Conservation (phyloP, 2,797 vertebrate species). For the Coluber constrictor region DNA sequence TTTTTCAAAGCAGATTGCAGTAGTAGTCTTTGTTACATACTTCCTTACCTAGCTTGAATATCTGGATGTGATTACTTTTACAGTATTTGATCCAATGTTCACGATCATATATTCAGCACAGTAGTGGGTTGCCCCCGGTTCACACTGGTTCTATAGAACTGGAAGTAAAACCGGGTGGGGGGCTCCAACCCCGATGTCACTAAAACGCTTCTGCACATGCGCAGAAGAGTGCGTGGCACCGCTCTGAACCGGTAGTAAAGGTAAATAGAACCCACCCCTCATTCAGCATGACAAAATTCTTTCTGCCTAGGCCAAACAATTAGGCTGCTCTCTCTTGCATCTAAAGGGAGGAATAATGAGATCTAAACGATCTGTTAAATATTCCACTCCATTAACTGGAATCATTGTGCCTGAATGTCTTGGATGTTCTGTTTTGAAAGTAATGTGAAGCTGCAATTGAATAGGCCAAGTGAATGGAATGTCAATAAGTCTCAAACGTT, state of each 20-base stretch:
- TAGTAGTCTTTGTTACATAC: neutral
- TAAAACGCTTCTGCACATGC: too few relatives aligned
- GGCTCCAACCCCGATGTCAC: too few relatives aligned
- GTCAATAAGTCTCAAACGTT: neutral
- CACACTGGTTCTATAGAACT: too few relatives aligned
- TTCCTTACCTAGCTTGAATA: neutral
- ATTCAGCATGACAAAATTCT: neutral
- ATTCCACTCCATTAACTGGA: constrained; percentile 31
- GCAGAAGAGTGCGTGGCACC: too few relatives aligned
- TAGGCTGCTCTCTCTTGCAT: neutral
- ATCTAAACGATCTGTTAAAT: constrained; percentile 14
- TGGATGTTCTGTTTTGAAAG: constrained; percentile 29
- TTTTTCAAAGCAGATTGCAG: neutral
- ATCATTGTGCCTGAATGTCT: constrained; percentile 36
- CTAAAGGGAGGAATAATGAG: constrained; percentile 37
- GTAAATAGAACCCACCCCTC: too few relatives aligned
- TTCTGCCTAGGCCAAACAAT: neutral
- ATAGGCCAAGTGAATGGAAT: constrained; percentile 7
- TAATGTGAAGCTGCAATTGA: constrained; percentile 15
- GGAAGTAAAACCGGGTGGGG: too few relatives aligned
- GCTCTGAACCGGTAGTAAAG: too few relatives aligned
- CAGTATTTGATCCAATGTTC: neutral
- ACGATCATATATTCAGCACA: neutral
- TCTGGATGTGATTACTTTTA: neutral
- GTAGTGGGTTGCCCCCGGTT: too few relatives aligned